phyloP scores from a whole-genome alignment of 64 coral and sea anemone species.

The Pocillopora damicornis region DNA sequence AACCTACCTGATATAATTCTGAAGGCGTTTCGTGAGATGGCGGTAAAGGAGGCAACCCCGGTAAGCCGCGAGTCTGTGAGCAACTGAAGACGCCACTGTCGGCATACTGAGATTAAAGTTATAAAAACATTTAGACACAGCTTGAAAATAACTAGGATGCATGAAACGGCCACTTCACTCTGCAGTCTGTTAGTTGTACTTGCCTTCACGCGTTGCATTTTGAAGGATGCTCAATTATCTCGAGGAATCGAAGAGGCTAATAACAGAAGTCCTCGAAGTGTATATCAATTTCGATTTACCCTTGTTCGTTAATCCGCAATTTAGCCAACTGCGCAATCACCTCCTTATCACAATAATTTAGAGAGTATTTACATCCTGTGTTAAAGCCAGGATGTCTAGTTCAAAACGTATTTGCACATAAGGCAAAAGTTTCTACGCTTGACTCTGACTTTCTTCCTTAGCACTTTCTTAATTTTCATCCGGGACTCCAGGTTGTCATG shows the following conservation, averaged over 20 bases:
- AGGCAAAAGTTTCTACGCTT: not conserved
- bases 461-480: constrained; percentile 45
- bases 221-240: constrained; percentile 13
- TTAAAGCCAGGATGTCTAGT: not conserved
- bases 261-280: not conserved
- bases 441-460: not conserved
- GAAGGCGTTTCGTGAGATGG: constrained; percentile 84
- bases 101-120: constrained; percentile 58
- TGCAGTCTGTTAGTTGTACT: not conserved
- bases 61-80: constrained; percentile 84
- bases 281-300: not conserved
- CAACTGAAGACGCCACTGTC: constrained; percentile 88
- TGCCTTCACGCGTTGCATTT: constrained; percentile 37
- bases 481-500: constrained; percentile 58
- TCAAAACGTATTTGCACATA: not conserved
- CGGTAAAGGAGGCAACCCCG: constrained; percentile 81
- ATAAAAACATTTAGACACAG: not conserved
- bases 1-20: constrained; percentile 95
- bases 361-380: not conserved
- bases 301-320: not conserved
- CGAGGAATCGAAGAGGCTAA: constrained; percentile 1
- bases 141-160: not conserved
- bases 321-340: not conserved
- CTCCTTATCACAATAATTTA: not conserved
- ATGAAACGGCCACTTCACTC: not conserved